Evolutionary conservation across 2,888 invertebrate species (phyloP).

Genomic region (Oxystoma pomonae): DNA sequence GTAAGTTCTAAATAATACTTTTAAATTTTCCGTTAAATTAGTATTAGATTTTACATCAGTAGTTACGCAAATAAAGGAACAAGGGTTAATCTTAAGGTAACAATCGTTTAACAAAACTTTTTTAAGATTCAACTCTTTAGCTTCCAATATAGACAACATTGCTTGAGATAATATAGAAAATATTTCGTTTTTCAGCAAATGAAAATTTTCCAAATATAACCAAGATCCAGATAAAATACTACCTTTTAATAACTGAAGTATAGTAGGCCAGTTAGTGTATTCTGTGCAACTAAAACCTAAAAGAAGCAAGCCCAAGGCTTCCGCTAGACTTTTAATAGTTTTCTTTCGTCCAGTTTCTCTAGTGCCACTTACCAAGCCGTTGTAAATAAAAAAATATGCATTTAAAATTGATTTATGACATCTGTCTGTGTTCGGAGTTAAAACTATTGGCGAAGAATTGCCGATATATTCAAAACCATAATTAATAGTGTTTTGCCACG

Average conservation of each 20-base stretch:
- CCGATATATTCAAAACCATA: slow-evolving; percentile 84
- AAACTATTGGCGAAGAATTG: slow-evolving; percentile 65
- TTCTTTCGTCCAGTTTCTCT: slow-evolving; percentile 82
- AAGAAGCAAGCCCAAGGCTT: slow-evolving; percentile 59
- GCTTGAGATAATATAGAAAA: slow-evolving; percentile 67
- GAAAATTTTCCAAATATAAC: slow-evolving; percentile 82
- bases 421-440: slow-evolving; percentile 66
- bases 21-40: slow-evolving; percentile 70
- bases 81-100: slow-evolving; percentile 59
- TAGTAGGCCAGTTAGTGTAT: background rate
- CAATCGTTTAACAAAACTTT: slow-evolving; percentile 70
- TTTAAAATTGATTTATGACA: slow-evolving; percentile 77
- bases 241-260: slow-evolving; percentile 66
- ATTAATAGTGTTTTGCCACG: slow-evolving; percentile 67
- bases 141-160: slow-evolving; percentile 69
- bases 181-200: slow-evolving; percentile 75
- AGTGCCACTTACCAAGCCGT: slow-evolving; percentile 74
- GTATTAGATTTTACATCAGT: slow-evolving; percentile 54
- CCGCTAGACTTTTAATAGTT: slow-evolving; percentile 84
- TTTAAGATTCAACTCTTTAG: slow-evolving; percentile 59
- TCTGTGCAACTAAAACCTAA: slow-evolving; percentile 51
- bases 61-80: slow-evolving; percentile 70
- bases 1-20: slow-evolving; percentile 73
- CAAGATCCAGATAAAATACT: slow-evolving; percentile 75
- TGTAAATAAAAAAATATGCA: slow-evolving; percentile 72